These are phyloP conservation scores for Botrylloides violaceus DNA, from an alignment of 23 tunicate genomes.

Conservation along the genomic window DNA sequence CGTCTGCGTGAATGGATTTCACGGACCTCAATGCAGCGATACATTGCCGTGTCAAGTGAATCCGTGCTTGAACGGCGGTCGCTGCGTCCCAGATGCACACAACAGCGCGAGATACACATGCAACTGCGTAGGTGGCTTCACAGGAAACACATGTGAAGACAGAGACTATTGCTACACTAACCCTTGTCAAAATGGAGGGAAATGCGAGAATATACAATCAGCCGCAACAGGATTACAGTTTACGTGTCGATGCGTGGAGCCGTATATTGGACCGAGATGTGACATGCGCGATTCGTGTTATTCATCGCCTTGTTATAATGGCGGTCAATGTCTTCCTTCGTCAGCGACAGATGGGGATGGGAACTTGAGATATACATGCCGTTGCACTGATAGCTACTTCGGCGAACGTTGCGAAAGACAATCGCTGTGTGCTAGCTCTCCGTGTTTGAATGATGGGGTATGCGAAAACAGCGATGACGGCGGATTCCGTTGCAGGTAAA, in stretches of 20 bases:
- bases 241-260: conserved; percentile 34
- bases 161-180: conserved; percentile 38
- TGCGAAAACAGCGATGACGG: conserved; percentile 12
- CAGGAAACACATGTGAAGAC: conserved; percentile 42
- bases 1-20: conserved; percentile 5
- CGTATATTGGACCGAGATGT: conserved; percentile 46
- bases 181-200: conserved; percentile 74
- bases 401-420: conserved; percentile 38
- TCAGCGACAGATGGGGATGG: neutral
- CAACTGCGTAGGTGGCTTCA: conserved; percentile 28
- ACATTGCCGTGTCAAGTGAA: conserved; percentile 33
- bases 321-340: conserved; percentile 31
- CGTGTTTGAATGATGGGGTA: conserved; percentile 62
- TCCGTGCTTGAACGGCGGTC: conserved; percentile 62
- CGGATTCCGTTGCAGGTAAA: conserved; percentile 22
- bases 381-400: conserved; percentile 34
- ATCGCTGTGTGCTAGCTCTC: conserved; percentile 24
- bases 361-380: conserved; percentile 31
- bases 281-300: conserved; percentile 41
- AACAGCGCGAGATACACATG: conserved; percentile 19
- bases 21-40: conserved; percentile 36
- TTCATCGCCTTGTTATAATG: conserved; percentile 57
- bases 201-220: conserved; percentile 30
- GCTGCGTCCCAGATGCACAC: conserved; percentile 22
- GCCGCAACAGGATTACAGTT: conserved; percentile 14